A percentile compares a stretch with the other conserved stretches of the same genome.
Evolutionary conservation across 2,888 invertebrate species (phyloP).

Genomic region (Pegoplata infirma): DNA sequence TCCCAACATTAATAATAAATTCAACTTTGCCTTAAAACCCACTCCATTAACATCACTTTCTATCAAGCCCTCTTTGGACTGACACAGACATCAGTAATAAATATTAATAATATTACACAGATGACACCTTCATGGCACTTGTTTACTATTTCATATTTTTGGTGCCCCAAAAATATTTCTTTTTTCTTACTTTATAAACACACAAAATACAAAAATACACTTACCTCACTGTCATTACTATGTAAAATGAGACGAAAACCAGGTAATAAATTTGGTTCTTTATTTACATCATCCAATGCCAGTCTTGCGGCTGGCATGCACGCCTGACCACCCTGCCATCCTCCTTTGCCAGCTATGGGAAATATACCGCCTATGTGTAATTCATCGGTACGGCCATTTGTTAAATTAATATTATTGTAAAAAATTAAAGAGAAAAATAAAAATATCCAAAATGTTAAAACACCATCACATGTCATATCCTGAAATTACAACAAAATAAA

Average conservation of each 20-base stretch:
- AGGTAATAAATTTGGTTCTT: constrained; percentile 90
- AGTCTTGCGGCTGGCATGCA: constrained; percentile 98
- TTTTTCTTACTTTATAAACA: background rate
- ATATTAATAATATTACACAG: background rate
- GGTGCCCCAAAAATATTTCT: background rate
- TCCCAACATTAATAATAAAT: background rate
- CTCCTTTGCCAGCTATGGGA: constrained; percentile 96
- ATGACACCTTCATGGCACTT: background rate
- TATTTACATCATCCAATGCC: constrained; percentile 97
- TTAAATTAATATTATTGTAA: constrained; percentile 72
- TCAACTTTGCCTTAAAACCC: background rate
- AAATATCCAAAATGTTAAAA: constrained; percentile 78
- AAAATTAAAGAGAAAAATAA: constrained; percentile 76
- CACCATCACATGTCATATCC: constrained; percentile 79
- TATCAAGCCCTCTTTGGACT: no score
- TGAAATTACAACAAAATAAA: constrained; percentile 66
- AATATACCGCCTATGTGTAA: constrained; percentile 98
- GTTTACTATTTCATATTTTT: background rate
- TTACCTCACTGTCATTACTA: constrained; percentile 98
- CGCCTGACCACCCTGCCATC: constrained; percentile 99
- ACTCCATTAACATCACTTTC: background rate
- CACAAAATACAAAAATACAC: constrained; percentile 63
- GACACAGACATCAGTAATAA: background rate
- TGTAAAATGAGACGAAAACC: constrained; percentile 94
- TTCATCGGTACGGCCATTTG: constrained; percentile 81